Evolutionary conservation across 2,888 invertebrate genomes (phyloP), one percentile per base, ranked within the genome.

Genomic region (Apodemia mormo): DNA sequence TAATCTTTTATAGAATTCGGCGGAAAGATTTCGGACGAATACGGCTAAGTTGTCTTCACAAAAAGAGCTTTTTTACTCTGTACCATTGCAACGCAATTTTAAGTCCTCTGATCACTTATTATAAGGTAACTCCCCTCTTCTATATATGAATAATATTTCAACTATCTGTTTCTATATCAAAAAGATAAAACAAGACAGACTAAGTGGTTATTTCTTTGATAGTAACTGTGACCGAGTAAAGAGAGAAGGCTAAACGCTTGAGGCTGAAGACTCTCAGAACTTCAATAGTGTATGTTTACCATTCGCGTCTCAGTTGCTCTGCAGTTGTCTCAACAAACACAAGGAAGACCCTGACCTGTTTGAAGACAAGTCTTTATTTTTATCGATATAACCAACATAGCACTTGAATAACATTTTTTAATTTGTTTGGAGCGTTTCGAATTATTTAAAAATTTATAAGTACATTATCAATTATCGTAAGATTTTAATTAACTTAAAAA

Each of bases 221-320:
- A 29, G 22, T 58, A 30, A 8, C 33, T 61, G 33, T 33, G 33
- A 14, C 30, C 61, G 61, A 14, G 33, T 33, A 30, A 33, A 74
- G 75, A 71, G 76, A 76, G 75, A 73, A 75, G 54, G 40, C 69
- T 56, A 49, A 66, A 52, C 54, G 66, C 66, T 49, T 22, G 33
- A 45, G 49, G 66, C 66, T 52, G 52, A 30, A 30, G 14, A 68
- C 68, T 68, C 68, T 45, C 9, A 43, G 43, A 70, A 70, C 71
- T 70, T 72, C 72, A 72, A 73, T 74, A 72, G 73, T 61, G 69
- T 68, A 70, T 74, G 74, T 74, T 74, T 71, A 66, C 72, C 71
- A 71, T 72, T 71, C 72, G 65, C 72, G 72, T 71, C 71, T 73
- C 67, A 72, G 74, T 72, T 73, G 71, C 70, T 70, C 68, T 71